A percentile compares a stretch with the other conserved stretches of the same genome.
Evolutionary conservation across 2,797 vertebrate genomes (phyloP).

Genomic region (Crenuchus spilurus): DNA sequence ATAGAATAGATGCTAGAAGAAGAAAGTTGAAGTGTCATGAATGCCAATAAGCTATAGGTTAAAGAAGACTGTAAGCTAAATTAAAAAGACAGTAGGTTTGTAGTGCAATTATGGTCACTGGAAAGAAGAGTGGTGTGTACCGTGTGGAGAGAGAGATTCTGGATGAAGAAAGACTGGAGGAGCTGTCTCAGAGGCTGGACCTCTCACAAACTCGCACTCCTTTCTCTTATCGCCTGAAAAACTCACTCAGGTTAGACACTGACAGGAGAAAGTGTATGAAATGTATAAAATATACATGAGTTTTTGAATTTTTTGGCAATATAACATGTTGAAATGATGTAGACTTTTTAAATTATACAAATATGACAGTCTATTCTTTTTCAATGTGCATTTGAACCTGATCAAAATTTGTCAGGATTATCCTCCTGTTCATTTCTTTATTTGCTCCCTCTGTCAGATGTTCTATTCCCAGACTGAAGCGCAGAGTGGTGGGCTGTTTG

Average conservation of each 20-base stretch:
- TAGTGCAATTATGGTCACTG: slow-evolving; percentile 24
- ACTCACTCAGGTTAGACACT: slow-evolving; percentile 71
- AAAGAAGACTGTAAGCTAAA: background rate
- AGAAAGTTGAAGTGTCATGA: background rate
- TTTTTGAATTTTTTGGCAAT: no score
- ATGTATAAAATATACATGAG: no score
- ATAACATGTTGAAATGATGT: no score
- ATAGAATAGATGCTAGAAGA: background rate
- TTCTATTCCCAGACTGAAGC: slow-evolving; percentile 75
- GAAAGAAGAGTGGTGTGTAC: slow-evolving; percentile 61
- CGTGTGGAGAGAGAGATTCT: slow-evolving; percentile 77
- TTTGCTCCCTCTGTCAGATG: slow-evolving; percentile 75
- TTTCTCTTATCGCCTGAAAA: slow-evolving; percentile 66
- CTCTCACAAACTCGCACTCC: slow-evolving; percentile 56
- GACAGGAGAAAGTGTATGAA: no score
- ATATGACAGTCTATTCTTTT: no score
- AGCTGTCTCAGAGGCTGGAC: slow-evolving; percentile 73
- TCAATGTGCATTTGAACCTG: background rate
- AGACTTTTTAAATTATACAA: no score
- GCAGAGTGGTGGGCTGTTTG: slow-evolving; percentile 74
- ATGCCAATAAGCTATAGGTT: background rate
- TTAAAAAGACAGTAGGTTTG: background rate
- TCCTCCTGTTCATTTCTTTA: background rate
- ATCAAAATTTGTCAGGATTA: background rate
- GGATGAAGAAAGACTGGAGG: slow-evolving; percentile 84